Evolutionary conservation across 2,888 invertebrate genomes (phyloP).

Genomic region (Clusia tigrina): DNA sequence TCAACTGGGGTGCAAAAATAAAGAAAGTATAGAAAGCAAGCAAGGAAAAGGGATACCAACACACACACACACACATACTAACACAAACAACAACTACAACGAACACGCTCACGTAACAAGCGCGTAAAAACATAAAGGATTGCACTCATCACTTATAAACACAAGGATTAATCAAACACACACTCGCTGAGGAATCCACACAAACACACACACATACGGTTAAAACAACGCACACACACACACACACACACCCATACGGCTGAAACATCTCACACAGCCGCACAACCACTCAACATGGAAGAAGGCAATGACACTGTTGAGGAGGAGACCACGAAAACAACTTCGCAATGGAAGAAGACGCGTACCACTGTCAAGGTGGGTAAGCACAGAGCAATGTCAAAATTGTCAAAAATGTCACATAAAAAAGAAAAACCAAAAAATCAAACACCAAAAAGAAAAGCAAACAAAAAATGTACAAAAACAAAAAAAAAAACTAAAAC

Average conservation of each 20-base stretch:
- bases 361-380: slow-evolving; percentile 45
- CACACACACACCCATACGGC: slow-evolving; percentile 44
- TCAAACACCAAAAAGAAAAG: background rate
- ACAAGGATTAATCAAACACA: slow-evolving; percentile 20
- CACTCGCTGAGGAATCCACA: too few relatives aligned
- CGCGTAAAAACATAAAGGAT: slow-evolving; percentile 23
- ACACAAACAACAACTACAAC: slow-evolving; percentile 9
- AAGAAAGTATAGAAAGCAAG: background rate
- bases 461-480: background rate
- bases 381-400: too few relatives aligned
- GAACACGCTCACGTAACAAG: background rate
- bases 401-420: too few relatives aligned
- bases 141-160: slow-evolving; percentile 38
- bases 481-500: too few relatives aligned
- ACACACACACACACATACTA: slow-evolving; percentile 28
- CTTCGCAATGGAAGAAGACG: slow-evolving; percentile 56
- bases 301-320: slow-evolving; percentile 42
- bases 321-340: slow-evolving; percentile 44
- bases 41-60: slow-evolving; percentile 33
- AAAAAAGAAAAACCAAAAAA: background rate
- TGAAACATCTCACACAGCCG: slow-evolving; percentile 26
- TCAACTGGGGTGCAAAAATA: background rate
- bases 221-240: slow-evolving; percentile 37
- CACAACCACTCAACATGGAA: slow-evolving; percentile 9
- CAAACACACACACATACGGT: slow-evolving; percentile 17